phyloP scores from a whole-genome alignment of 2,888 invertebrate genomes.

The Spatulosminthurus flaviceps region DNA sequence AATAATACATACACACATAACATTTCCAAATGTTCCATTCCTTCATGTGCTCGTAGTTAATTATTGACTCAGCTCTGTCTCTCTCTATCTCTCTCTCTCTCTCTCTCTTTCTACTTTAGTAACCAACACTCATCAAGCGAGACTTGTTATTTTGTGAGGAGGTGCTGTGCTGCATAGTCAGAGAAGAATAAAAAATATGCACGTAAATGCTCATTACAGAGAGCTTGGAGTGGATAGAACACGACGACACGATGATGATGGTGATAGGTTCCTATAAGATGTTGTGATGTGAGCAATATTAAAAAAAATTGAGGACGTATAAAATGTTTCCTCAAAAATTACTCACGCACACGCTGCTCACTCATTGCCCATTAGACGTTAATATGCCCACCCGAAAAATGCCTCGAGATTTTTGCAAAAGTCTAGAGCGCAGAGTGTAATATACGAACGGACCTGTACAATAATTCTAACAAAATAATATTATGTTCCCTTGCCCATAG shows the following conservation, averaged over 20 bases:
- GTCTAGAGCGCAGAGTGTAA: no score
- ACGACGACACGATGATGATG: background rate
- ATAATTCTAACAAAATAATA: no score
- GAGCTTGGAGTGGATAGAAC: background rate
- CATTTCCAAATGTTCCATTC: background rate
- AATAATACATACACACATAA: background rate
- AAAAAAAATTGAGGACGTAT: constrained; percentile 32
- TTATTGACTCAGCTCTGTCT: background rate
- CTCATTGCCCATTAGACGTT: constrained; percentile 1
- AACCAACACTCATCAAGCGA: no score
- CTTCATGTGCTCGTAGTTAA: constrained; percentile 1
- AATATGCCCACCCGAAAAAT: constrained; percentile 45
- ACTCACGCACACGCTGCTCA: constrained; percentile 3
- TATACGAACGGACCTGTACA: no score
- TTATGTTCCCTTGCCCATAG: no score
- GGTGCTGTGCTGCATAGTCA: no score
- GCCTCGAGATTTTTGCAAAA: constrained; percentile 45
- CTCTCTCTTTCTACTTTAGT: no score
- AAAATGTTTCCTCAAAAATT: constrained; percentile 31
- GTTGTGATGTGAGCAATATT: background rate
- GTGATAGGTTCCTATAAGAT: no score
- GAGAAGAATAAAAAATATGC: background rate
- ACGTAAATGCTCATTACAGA: background rate
- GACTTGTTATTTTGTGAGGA: background rate
- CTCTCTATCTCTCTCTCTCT: background rate